phyloP scores from a whole-genome alignment of 2,888 invertebrate species.

The Tenthredo amoena region DNA sequence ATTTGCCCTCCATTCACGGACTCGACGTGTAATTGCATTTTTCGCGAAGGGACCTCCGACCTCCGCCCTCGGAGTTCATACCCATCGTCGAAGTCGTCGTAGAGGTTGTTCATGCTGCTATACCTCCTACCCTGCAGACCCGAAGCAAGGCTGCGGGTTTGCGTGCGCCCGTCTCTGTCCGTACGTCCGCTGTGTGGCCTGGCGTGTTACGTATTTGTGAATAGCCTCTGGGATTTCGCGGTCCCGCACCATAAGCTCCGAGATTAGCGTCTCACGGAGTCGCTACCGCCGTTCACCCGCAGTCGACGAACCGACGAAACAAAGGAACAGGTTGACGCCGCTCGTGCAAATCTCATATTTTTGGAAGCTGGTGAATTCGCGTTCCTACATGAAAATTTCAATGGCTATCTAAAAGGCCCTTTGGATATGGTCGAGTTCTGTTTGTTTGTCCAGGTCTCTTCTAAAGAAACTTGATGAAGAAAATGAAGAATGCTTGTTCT shows the following conservation, averaged over 20 bases:
- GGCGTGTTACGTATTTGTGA: constrained; percentile 65
- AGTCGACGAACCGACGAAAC: constrained; percentile 63
- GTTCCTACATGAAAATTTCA: background rate
- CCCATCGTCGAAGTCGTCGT: constrained; percentile 40
- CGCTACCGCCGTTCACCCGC: background rate
- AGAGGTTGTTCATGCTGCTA: constrained; percentile 30
- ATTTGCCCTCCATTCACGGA: constrained; percentile 50
- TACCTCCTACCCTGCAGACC: background rate
- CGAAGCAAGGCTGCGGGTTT: constrained; percentile 55
- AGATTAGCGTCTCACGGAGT: constrained; percentile 65
- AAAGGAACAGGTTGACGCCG: constrained; percentile 56
- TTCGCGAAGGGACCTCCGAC: constrained; percentile 43
- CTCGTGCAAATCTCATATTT: background rate
- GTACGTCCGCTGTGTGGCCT: constrained; percentile 57
- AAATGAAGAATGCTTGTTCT: background rate
- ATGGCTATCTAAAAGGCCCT: background rate
- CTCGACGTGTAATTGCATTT: constrained; percentile 49
- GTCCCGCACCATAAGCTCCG: constrained; percentile 64
- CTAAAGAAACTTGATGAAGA: background rate
- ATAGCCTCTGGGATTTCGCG: constrained; percentile 69
- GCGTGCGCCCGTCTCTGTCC: constrained; percentile 58
- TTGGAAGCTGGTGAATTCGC: background rate
- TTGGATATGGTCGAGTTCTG: background rate
- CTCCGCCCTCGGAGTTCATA: background rate
- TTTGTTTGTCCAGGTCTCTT: background rate